phyloP scores from a whole-genome alignment of 2,888 invertebrate genomes.

The Rhamnusium bicolor region DNA sequence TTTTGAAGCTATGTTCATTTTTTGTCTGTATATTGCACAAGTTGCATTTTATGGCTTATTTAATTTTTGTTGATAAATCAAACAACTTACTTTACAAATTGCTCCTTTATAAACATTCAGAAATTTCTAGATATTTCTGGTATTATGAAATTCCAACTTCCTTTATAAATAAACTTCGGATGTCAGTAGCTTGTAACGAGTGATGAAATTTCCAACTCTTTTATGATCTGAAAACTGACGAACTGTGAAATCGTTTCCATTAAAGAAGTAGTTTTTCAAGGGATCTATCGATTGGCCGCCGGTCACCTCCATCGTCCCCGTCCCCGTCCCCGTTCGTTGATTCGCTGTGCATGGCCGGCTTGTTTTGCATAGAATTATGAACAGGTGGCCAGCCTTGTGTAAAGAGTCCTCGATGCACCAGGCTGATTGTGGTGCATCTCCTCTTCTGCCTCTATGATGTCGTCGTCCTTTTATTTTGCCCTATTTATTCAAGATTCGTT shows the following conservation, averaged over 20 bases:
- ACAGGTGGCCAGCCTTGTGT: slow-evolving; percentile 18
- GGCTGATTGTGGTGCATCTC: slow-evolving; percentile 5
- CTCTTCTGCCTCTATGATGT: neutral
- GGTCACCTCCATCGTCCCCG: neutral
- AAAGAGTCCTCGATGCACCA: neutral
- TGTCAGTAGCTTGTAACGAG: neutral
- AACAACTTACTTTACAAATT: too few species aligned
- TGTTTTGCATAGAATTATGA: slow-evolving; percentile 1
- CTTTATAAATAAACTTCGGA: neutral
- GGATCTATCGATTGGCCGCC: slow-evolving; percentile 3
- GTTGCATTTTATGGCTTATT: too few species aligned
- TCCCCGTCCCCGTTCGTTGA: neutral
- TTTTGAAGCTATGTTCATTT: too few species aligned
- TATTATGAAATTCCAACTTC: neutral
- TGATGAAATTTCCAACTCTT: neutral
- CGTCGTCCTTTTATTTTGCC: neutral
- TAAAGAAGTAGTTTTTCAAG: slow-evolving; percentile 2
- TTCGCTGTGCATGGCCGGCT: slow-evolving; percentile 15
- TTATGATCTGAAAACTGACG: neutral
- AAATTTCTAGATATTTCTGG: neutral
- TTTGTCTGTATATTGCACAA: too few species aligned
- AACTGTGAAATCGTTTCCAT: slow-evolving; percentile 11
- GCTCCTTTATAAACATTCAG: neutral
- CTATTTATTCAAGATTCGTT: neutral
- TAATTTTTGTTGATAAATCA: too few species aligned